Evolutionary conservation across 2,113 vertebrate species (phyloP).

Genomic region (Rhinolophus sinicus): DNA sequence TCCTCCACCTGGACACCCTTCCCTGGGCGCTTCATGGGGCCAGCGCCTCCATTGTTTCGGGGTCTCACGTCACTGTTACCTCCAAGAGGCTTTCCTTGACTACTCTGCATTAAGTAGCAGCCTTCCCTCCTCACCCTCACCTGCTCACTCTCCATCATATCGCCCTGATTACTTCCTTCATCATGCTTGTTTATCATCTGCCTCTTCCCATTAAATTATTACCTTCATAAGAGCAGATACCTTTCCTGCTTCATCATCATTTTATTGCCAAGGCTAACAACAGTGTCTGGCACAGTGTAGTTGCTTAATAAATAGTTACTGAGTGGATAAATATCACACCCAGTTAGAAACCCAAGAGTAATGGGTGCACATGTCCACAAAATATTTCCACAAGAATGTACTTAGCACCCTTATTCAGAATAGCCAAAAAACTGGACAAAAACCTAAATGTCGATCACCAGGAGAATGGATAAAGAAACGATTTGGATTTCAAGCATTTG

Average conservation of each 20-base stretch:
- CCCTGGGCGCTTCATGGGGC: background rate
- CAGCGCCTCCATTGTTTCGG: background rate
- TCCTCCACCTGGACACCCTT: background rate
- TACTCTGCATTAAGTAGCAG: background rate
- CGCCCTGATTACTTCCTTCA: background rate
- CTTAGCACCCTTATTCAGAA: constrained; percentile 6
- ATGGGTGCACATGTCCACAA: background rate
- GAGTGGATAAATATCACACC: background rate
- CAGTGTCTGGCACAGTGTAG: background rate
- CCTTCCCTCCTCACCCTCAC: background rate
- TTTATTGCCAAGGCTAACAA: background rate
- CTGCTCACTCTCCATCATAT: background rate
- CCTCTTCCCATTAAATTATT: background rate
- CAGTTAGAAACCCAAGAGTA: background rate
- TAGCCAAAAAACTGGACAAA: background rate
- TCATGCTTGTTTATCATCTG: background rate
- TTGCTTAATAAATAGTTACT: background rate
- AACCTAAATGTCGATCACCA: background rate
- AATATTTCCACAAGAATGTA: background rate
- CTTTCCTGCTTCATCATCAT: background rate
- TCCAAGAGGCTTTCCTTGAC: background rate
- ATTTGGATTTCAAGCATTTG: background rate
- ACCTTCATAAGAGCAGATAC: background rate
- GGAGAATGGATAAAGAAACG: background rate
- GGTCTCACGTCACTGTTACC: background rate